Conservation (phyloP, 2,888 invertebrate genomes). For the Elysia crispata region DNA sequence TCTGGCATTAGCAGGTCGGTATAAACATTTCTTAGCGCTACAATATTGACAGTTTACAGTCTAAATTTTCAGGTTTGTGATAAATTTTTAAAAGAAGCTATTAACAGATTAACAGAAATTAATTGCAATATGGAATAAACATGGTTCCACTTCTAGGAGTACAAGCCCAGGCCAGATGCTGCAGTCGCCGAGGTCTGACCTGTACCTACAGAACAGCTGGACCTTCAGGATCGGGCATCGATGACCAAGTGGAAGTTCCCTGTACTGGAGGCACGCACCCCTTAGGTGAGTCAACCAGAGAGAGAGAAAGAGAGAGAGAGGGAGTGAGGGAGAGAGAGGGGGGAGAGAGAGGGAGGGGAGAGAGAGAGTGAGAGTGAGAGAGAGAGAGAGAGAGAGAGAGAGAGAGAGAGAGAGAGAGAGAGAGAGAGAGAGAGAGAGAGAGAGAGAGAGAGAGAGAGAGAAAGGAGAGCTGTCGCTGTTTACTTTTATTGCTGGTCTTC, state of each 20-base stretch:
- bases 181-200: conserved; percentile 38
- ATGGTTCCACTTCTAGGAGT: background rate
- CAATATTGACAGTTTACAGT: too few relatives aligned
- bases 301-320: too few relatives aligned
- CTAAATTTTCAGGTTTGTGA: too few relatives aligned
- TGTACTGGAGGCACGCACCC: conserved; percentile 25
- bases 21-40: too few relatives aligned
- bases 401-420: too few relatives aligned
- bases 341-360: background rate
- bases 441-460: background rate
- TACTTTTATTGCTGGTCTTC: too few relatives aligned
- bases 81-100: too few relatives aligned
- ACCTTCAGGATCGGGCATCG: conserved; percentile 42
- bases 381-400: too few relatives aligned
- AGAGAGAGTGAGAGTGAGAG: background rate
- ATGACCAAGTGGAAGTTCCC: conserved; percentile 38
- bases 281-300: conserved; percentile 29
- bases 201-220: conserved; percentile 47
- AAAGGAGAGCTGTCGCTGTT: too few relatives aligned
- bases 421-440: too few relatives aligned
- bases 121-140: background rate
- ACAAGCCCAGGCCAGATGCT: conserved; percentile 46
- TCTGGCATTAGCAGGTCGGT: conserved; percentile 20
- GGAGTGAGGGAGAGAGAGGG: background rate
- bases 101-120: too few relatives aligned